Base-by-base conservation (phyloP, 2,888 invertebrate species). In the Diadromus collaris region DNA sequence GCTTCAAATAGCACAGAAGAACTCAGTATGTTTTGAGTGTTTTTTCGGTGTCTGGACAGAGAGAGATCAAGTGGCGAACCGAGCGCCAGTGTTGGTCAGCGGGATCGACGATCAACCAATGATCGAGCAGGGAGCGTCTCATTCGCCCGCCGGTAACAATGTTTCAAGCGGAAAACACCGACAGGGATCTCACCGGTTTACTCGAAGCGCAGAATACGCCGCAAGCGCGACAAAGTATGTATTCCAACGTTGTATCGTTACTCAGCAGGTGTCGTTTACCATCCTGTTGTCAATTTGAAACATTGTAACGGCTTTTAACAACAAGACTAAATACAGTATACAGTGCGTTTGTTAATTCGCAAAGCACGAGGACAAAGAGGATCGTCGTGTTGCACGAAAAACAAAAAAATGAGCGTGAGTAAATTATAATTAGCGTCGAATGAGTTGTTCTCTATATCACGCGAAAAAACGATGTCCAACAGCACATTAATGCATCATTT, bases 321-420 rank as follows among this genome's bases (percentile, higher is more conserved):
- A 54, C 60, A 44, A 19, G 29, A 24, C 32, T 65, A 64, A 34
- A 64, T 19, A n/a, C n/a, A 67, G 48, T 9, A 48, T 3, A 38
- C 7, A 24, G 32, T 16, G 48, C 9, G 7, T 16, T 34, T 16
- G 29, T 27, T 54, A 6, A 44, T 56, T 69, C 13, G 9, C n/a
- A 2, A 64, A 29, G 16, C 46, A 34, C 10, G n/a, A n/a, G 46
- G 13, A 29, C 19, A 60, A 24, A 16, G 27, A 29, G 38, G 19
- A 34, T 60, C 19, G 9, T 68, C n/a, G 19, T 19, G 5, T 6
- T 1, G 32, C 4, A 21, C 48, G 65, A 51, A 46, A 63, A 67
- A 32, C 21, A 10, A 64, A 68, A 60, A 51, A 68, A 79, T 68
- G 64, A 16, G 2, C 41, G 79, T 79, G 60, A 79, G 79, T 79